Evolutionary conservation across 2,797 vertebrate genomes (phyloP).

Genomic region (Monodelphis domestica): DNA sequence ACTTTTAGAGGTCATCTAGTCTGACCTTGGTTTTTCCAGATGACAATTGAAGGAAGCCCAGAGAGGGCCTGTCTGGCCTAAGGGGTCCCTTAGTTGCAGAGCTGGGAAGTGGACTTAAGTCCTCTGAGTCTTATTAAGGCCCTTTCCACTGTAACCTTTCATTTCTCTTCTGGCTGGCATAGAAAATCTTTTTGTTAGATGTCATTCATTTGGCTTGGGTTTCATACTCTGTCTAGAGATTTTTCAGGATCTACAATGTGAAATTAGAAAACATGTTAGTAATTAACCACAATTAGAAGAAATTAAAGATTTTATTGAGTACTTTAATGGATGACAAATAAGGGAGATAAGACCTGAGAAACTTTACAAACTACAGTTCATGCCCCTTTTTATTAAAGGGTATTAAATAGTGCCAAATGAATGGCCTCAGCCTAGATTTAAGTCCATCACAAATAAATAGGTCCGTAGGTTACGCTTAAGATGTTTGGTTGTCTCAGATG

Average conservation of each 20-base stretch:
- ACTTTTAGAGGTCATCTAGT: no score
- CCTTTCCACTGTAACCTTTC: no score
- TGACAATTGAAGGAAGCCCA: no score
- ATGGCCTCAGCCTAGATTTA: not conserved
- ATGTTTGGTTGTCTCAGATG: not conserved
- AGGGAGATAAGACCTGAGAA: not conserved
- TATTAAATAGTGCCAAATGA: not conserved
- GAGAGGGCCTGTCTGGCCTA: no score
- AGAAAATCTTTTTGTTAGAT: no score
- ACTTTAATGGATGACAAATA: not conserved
- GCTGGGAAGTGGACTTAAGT: no score
- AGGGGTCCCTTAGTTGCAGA: no score
- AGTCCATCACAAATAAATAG: not conserved
- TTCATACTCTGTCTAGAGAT: not conserved
- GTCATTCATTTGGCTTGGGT: not conserved
- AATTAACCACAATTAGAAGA: not conserved
- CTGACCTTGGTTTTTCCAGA: no score
- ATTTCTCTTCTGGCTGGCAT: no score
- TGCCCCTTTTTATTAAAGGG: no score
- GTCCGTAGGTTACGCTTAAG: not conserved
- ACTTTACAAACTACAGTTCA: not conserved
- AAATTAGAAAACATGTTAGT: not conserved
- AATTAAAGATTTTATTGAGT: not conserved
- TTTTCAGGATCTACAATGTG: not conserved
- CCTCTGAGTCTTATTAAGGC: no score